Percentiles rank a stretch among this genome's conserved stretches.
Evolutionary conservation across 1,140 invertebrate species (phyloP).

Genomic region (Drosophila repletoides): DNA sequence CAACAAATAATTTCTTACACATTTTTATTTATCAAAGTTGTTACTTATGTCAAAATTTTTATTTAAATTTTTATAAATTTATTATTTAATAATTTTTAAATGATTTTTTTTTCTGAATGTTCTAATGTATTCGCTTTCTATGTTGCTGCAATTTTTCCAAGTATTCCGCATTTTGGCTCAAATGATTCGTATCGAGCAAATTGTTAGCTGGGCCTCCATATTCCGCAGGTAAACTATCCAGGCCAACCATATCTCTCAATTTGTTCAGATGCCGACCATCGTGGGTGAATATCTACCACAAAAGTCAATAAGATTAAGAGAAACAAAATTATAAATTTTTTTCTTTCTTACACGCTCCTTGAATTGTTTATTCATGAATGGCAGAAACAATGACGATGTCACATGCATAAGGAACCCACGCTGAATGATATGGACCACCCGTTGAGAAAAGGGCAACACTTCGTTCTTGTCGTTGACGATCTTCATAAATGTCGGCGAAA

Average conservation of each 20-base stretch:
- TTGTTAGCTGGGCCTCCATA: slow-evolving; percentile 69
- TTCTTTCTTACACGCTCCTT: slow-evolving; percentile 59
- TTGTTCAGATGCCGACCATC: slow-evolving; percentile 72
- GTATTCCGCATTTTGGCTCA: slow-evolving; percentile 57
- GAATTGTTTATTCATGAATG: slow-evolving; percentile 75
- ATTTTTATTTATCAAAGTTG: too few species aligned
- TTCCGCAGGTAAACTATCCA: slow-evolving; percentile 68
- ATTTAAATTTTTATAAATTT: background rate
- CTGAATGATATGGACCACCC: slow-evolving; percentile 69
- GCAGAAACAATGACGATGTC: slow-evolving; percentile 65
- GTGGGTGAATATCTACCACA: slow-evolving; percentile 65
- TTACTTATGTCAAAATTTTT: background rate
- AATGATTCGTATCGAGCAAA: slow-evolving; percentile 69
- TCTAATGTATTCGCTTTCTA: slow-evolving; percentile 41
- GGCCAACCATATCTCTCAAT: slow-evolving; percentile 68
- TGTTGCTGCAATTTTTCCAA: slow-evolving; percentile 63
- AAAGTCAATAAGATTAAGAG: background rate
- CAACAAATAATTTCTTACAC: too few species aligned
- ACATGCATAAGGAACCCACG: slow-evolving; percentile 72
- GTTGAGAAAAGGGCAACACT: slow-evolving; percentile 62
- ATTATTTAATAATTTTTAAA: background rate
- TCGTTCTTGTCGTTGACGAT: slow-evolving; percentile 71
- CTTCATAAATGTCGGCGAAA: slow-evolving; percentile 67
- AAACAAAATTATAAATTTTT: background rate
- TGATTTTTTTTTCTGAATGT: background rate